Evolutionary conservation across 2,888 invertebrate species (phyloP).

Genomic region (Scotopteryx bipunctaria): DNA sequence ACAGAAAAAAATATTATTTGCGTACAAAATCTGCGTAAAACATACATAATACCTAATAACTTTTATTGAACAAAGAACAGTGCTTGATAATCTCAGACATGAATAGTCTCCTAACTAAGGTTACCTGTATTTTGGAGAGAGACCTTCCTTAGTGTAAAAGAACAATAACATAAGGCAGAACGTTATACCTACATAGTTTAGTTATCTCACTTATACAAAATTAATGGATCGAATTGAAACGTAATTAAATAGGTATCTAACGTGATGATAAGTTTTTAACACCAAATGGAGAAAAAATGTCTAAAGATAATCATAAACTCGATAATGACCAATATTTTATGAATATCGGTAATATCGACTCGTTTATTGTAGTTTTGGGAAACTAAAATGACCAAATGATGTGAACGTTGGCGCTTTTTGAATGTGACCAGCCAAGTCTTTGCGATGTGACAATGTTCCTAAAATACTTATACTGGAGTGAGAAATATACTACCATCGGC

Average conservation of each 20-base stretch:
- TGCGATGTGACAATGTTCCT: background rate
- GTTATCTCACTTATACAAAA: slow-evolving; percentile 14
- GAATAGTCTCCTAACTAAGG: no score
- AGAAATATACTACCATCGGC: no score
- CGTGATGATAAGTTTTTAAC: slow-evolving; percentile 15
- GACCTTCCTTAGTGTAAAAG: no score
- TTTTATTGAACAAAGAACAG: no score
- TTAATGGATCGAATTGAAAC: slow-evolving; percentile 9
- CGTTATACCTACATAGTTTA: no score
- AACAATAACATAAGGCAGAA: no score
- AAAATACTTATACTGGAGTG: background rate
- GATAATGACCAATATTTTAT: slow-evolving; percentile 23
- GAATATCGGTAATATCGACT: slow-evolving; percentile 25
- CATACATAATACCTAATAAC: no score
- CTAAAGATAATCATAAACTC: slow-evolving; percentile 9
- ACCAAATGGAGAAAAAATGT: slow-evolving; percentile 18
- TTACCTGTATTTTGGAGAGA: no score
- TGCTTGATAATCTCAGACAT: no score
- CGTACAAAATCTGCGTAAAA: no score
- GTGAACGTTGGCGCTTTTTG: slow-evolving; percentile 7
- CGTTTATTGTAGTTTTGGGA: slow-evolving; percentile 28
- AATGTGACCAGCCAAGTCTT: slow-evolving; percentile 13
- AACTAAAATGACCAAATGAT: slow-evolving; percentile 20
- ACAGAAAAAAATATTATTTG: no score
- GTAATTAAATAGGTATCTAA: slow-evolving; percentile 7